Evolutionary conservation across 2,797 vertebrate genomes (phyloP), one percentile per base, ranked within the genome.

Genomic region (Tapirus indicus): DNA sequence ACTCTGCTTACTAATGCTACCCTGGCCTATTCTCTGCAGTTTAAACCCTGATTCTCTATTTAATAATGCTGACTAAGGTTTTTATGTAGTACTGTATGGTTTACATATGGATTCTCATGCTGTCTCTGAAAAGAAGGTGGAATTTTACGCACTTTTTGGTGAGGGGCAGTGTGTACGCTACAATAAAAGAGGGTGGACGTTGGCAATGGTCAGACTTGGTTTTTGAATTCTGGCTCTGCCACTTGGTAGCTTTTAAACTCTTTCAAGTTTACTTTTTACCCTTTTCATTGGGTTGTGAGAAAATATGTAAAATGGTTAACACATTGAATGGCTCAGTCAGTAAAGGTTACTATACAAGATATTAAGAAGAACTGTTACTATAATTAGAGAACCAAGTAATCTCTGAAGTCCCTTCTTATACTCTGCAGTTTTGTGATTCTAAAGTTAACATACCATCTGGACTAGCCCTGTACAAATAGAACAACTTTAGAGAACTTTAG

Each of bases 381-480:
- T 13, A 92, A 72, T 77, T 88, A 79, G 23, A 93, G 21, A 89
- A 89, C 13, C 16, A 74, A 82, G 44, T 56, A 54, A 56, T 91
- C 27, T 79, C 62, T 54, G 1, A 58, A 25, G 27, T 87, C 17
- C 69, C 35, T 82, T 47, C 38, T 71, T 91, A 38, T 38, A 74
- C 8, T 88, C 52, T 85, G 94, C n/a, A 77, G 16, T 75, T 95
- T 80, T 92, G n/a, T 94, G 66, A 91, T 80, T 95, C 49, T 88
- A 18, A 80, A 88, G n/a, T 92, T 91, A 84, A 18, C 4, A 20
- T 60, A 90, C 27, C 32, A 74, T 77, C 23, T 27, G 2, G 4
- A 47, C 41, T 92, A 92, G 20, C 66, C 18, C 18, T 88, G 21
- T 89, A 80, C 47, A 87, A 80, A 35, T 68, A 78, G 27, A 90